Evolutionary conservation across 2,888 invertebrate species (phyloP).

Genomic region (Tenthredo notha): DNA sequence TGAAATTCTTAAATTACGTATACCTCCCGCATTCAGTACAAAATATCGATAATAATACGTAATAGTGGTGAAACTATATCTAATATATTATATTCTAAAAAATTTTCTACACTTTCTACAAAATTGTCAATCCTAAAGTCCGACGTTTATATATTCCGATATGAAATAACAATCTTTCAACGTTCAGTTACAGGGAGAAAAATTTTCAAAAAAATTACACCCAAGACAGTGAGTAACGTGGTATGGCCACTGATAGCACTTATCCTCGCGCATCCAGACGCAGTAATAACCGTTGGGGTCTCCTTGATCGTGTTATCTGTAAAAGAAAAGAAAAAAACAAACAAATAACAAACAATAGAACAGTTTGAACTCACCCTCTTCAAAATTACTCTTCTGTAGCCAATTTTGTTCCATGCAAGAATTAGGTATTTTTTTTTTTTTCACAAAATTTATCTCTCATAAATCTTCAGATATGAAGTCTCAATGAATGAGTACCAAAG

Average conservation of each 20-base stretch:
- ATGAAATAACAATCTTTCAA: neutral
- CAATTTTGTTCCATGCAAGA: too few relatives aligned
- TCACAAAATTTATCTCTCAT: neutral
- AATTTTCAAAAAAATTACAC: neutral
- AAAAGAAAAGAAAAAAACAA: neutral
- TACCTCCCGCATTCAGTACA: neutral
- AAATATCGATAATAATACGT: conserved; percentile 17
- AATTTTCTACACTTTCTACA: conserved; percentile 46
- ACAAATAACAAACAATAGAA: neutral
- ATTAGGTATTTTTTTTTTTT: neutral
- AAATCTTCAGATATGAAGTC: too few relatives aligned
- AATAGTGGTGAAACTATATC: conserved; percentile 2
- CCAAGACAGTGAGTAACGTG: neutral
- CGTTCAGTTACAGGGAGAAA: neutral
- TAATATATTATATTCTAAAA: conserved; percentile 20
- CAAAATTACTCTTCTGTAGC: too few relatives aligned
- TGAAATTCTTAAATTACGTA: conserved; percentile 1
- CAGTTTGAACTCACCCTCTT: too few relatives aligned
- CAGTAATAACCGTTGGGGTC: neutral
- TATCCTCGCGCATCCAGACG: neutral
- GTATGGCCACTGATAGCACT: neutral
- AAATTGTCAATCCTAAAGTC: neutral
- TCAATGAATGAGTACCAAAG: too few relatives aligned
- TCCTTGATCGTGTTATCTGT: conserved; percentile 29
- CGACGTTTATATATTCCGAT: neutral